Percentiles rank a stretch among this genome's conserved stretches.
Conservation (phyloP, 2,888 invertebrate genomes). For the Drosophila pseudotalamancana region DNA sequence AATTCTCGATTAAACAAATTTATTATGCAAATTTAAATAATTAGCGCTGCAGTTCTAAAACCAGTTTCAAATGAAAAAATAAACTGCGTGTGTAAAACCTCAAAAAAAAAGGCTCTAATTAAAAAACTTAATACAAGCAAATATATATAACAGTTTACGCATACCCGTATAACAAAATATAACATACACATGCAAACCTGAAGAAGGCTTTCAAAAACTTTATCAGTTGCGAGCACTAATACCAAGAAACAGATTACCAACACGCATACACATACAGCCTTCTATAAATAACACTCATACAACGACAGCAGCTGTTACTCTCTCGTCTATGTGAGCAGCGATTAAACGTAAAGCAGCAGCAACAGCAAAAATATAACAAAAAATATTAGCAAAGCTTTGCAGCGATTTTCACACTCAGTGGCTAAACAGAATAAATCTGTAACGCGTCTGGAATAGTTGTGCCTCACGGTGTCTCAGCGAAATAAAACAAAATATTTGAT, state of each 20-base stretch:
- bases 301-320: slow-evolving; percentile 30
- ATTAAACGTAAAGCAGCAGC: slow-evolving; percentile 53
- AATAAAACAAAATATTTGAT: not conserved
- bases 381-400: slow-evolving; percentile 56
- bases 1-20: slow-evolving; percentile 43
- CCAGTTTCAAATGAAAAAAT: slow-evolving; percentile 39
- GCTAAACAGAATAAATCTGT: slow-evolving; percentile 58
- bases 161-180: slow-evolving; percentile 21
- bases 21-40: slow-evolving; percentile 54
- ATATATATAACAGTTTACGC: slow-evolving; percentile 20
- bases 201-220: slow-evolving; percentile 54
- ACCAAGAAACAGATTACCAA: slow-evolving; percentile 15
- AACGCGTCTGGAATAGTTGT: slow-evolving; percentile 68
- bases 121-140: slow-evolving; percentile 36
- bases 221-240: slow-evolving; percentile 52
- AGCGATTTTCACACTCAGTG: slow-evolving; percentile 57
- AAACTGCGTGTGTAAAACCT: slow-evolving; percentile 34
- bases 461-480: slow-evolving; percentile 28
- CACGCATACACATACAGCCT: slow-evolving; percentile 2
- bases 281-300: slow-evolving; percentile 62
- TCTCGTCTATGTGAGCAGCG: slow-evolving; percentile 44
- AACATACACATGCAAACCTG: slow-evolving; percentile 14
- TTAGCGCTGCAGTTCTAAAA: slow-evolving; percentile 54
- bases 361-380: slow-evolving; percentile 15
- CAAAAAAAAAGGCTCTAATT: slow-evolving; percentile 36